Evolutionary conservation across 2,888 invertebrate species (phyloP).

Genomic region (Brenthis daphne): DNA sequence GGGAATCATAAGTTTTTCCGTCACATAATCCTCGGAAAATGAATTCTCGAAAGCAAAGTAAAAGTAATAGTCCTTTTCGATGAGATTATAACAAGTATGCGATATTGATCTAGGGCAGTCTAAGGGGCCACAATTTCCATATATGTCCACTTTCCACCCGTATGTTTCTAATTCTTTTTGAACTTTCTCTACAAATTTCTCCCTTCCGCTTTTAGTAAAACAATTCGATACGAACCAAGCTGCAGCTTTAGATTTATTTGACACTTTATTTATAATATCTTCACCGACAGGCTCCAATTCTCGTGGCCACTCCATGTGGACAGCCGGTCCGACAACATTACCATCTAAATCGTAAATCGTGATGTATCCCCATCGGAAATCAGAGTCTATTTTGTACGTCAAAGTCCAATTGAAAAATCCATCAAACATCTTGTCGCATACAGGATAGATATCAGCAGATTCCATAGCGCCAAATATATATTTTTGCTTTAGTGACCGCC

Average conservation of each 20-base stretch:
- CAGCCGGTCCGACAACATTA: slow-evolving; percentile 42
- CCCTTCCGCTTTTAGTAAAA: slow-evolving; percentile 39
- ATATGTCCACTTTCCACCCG: slow-evolving; percentile 44
- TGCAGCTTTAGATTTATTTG: slow-evolving; percentile 45
- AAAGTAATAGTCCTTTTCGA: slow-evolving; percentile 55
- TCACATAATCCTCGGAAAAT: slow-evolving; percentile 53
- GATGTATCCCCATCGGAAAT: slow-evolving; percentile 46
- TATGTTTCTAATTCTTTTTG: slow-evolving; percentile 38
- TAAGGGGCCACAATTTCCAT: slow-evolving; percentile 45
- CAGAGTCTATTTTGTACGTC: slow-evolving; percentile 47
- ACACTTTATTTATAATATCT: slow-evolving; percentile 40
- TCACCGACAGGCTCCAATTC: slow-evolving; percentile 40
- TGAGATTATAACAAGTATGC: slow-evolving; percentile 43
- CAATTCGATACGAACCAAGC: slow-evolving; percentile 53
- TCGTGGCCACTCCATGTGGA: slow-evolving; percentile 42
- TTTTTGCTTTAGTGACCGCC: slow-evolving; percentile 54
- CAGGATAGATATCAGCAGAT: slow-evolving; percentile 55
- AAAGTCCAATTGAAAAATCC: slow-evolving; percentile 50
- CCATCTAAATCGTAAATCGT: slow-evolving; percentile 42
- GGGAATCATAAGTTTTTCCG: slow-evolving; percentile 58
- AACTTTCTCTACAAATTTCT: slow-evolving; percentile 38
- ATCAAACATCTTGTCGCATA: slow-evolving; percentile 49
- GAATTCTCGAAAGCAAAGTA: slow-evolving; percentile 56
- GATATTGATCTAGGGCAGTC: slow-evolving; percentile 38
- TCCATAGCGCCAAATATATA: slow-evolving; percentile 58